Evolutionary conservation across 2,797 vertebrate species (phyloP).

Genomic region (Pangasius krempfi): DNA sequence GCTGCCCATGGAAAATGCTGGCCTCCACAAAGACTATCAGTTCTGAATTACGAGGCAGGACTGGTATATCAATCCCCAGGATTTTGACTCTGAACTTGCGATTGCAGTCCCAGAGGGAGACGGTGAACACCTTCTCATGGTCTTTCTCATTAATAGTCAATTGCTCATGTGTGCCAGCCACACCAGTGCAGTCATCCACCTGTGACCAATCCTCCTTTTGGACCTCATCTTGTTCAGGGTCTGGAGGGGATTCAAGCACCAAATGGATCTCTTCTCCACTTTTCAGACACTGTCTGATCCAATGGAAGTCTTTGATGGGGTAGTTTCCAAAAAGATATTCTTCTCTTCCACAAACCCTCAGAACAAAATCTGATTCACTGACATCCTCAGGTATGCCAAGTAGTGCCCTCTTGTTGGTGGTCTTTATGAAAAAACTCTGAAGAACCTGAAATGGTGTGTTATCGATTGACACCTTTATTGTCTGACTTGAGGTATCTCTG

Average conservation of each 20-base stretch:
- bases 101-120: constrained; percentile 98
- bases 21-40: constrained; percentile 92
- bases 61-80: constrained; percentile 91
- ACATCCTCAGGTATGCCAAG: constrained; percentile 86
- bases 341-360: constrained; percentile 93
- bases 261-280: constrained; percentile 93
- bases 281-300: constrained; percentile 94
- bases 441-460: constrained; percentile 86
- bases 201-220: constrained; percentile 95
- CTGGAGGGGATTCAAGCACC: constrained; percentile 84
- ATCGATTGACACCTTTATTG: constrained; percentile 89
- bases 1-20: constrained; percentile 94
- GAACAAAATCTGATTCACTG: constrained; percentile 86
- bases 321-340: constrained; percentile 91
- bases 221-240: constrained; percentile 84
- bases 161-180: constrained; percentile 93
- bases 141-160: constrained; percentile 93
- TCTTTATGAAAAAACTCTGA: constrained; percentile 87
- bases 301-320: constrained; percentile 90
- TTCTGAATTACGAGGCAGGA: constrained; percentile 87
- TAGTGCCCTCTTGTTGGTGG: constrained; percentile 87
- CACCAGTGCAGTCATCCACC: constrained; percentile 95
- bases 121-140: constrained; percentile 92
- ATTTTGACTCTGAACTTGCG: constrained; percentile 94
- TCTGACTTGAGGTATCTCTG: constrained; percentile 88